Evolutionary conservation across 2,888 invertebrate species (phyloP), one percentile per base, ranked within the genome.

Genomic region (Pseudococcus longispinus): DNA sequence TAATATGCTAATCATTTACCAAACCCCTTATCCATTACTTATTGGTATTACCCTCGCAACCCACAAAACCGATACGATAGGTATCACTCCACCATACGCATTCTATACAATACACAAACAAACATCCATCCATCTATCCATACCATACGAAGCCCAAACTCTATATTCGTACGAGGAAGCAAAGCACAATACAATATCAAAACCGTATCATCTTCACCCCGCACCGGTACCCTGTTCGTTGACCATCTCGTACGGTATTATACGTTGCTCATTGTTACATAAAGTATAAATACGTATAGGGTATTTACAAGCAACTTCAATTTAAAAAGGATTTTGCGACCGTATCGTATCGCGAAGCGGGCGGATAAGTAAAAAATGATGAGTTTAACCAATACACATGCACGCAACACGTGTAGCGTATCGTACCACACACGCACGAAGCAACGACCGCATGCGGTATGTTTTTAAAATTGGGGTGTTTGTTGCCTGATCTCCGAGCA

Each of bases 281-380:
- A 23, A 26, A 65, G 65, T 65, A 65, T 26, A 65, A 65, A 65
- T 65, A 65, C 65, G 26, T 26, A 65, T 65, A 65, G 74, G 74
- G 74, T 74, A 74, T 74, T 74, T 37, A 65, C 65, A 65, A 23
- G 74, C 74, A 37, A 32, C 65, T 74, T 74, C 74, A 37, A 74
- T 74, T 74, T 74, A 74, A 74, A 74, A 74, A 74, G 74, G 74
- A 74, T 74, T 74, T 74, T 29, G 65, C 26, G 26, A 65, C 65
- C 26, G 65, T 65, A 65, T 65, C 65, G 26, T 65, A 65, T 9
- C 65, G 65, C 65, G n/a, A 18, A 74, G 74, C 74, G 74, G 70
- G 26, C 37, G 74, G 74, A 37, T 74, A 74, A 74, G 74, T 74
- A 74, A 74, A 74, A 74, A 74, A 74, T 74, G 74, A 74, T 74